Evolutionary conservation across 2,888 invertebrate species (phyloP), one percentile per base, ranked within the genome.

Genomic region (Acrobasis suavella): DNA sequence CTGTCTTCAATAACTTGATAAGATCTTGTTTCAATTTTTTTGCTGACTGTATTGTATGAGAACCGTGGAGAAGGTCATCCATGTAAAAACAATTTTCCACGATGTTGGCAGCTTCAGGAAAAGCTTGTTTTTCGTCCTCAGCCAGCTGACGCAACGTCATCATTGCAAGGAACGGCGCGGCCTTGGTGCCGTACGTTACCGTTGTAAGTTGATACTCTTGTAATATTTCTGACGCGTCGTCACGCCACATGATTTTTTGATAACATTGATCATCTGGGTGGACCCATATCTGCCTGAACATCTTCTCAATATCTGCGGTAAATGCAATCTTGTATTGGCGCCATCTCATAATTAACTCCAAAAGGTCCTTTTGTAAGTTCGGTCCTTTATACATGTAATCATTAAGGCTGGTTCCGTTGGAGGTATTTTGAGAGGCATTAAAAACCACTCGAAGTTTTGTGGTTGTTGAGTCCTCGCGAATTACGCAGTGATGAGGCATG

Each of bases 211-310:
- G 12, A 50, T 62, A 67, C 15, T 39, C 51, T 49, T 64, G n/a
- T 10, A 69, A 15, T 15, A 0, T 38, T 49, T 65, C 49, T 10
- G 51, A 5, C n/a, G 60, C 17, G 0, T 22, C 15, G 15, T 67
- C 60, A n/a, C 71, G 22, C 73, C 73, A 74, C 1, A 72, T 15
- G 6, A 74, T 70, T 58, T 67, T 65, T 59, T 73, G 72, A 9
- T 66, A 64, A 0, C 50, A 9, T 52, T 67, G 70, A 60, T 73
- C 69, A 0, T 64, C 42, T 58, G 56, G 50, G 15, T 69, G 16
- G 0, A 68, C 17, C 39, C 55, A 60, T 10, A 74, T 69, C 10
- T 64, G 63, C 1, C 70, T 50, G 59, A 65, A 73, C 69, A 70
- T 70, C 56, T 71, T 72, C 42, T 69, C 71, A 1, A 72, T 67